These are phyloP conservation scores for Flexamia atlantica DNA, from an alignment of 2,888 invertebrate species.

Conservation along the genomic window DNA sequence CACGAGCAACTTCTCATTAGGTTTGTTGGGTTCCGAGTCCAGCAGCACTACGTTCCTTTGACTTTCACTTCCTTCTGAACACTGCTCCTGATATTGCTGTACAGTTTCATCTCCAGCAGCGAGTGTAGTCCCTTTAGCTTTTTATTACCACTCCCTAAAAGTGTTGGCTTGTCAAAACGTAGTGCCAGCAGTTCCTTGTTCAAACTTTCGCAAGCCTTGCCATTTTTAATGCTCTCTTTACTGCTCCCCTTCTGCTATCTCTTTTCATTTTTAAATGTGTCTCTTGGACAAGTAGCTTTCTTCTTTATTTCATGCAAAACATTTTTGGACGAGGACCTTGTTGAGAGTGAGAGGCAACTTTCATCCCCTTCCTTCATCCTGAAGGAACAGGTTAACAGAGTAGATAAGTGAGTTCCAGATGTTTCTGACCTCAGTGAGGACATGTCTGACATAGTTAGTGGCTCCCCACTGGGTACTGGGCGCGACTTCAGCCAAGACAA, in stretches of 20 bases:
- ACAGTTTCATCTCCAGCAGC: slow-evolving; percentile 87
- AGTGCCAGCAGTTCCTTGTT: not conserved
- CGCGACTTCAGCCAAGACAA: no score
- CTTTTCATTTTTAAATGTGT: not conserved
- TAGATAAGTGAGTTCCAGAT: no score
- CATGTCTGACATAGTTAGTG: no score
- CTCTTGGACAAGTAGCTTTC: slow-evolving; percentile 87
- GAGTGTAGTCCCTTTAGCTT: slow-evolving; percentile 86
- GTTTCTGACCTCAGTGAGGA: no score
- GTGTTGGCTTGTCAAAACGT: not conserved
- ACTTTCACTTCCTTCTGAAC: slow-evolving; percentile 80
- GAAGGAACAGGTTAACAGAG: slow-evolving; percentile 79
- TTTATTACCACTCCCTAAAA: slow-evolving; percentile 56
- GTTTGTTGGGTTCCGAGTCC: slow-evolving; percentile 87
- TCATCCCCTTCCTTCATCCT: not conserved
- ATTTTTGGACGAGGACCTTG: slow-evolving; percentile 79
- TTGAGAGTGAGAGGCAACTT: slow-evolving; percentile 76
- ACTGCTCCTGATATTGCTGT: slow-evolving; percentile 80
- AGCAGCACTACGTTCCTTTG: slow-evolving; percentile 91
- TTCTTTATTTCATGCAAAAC: slow-evolving; percentile 82
- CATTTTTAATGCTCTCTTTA: not conserved
- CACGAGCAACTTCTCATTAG: slow-evolving; percentile 83
- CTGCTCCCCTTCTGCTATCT: not conserved
- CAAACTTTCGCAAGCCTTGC: not conserved
- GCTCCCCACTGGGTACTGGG: no score